phyloP scores from a whole-genome alignment of 2,888 invertebrate genomes.

The Nebria salina region DNA sequence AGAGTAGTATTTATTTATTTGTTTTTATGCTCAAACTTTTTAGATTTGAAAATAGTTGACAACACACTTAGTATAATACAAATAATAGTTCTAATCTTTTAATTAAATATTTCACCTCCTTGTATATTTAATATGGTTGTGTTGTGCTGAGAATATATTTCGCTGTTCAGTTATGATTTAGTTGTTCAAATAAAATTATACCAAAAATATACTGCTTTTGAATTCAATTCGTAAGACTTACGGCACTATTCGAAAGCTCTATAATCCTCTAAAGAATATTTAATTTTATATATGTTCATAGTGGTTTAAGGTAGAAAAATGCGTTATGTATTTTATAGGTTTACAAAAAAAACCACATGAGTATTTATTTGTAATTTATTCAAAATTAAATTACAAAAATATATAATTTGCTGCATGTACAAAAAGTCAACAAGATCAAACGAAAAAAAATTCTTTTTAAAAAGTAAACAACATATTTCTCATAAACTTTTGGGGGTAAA shows the following conservation, averaged over 20 bases:
- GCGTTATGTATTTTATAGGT: not conserved
- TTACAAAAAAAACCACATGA: not conserved
- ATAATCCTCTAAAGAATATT: not conserved
- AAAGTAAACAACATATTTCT: constrained; percentile 3
- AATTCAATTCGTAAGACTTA: not conserved
- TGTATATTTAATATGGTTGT: constrained; percentile 60
- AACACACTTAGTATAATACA: constrained; percentile 28
- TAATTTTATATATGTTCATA: not conserved
- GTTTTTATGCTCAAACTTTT: constrained; percentile 17
- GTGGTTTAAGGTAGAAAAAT: too few species aligned
- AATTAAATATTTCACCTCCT: constrained; percentile 57
- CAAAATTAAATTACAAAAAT: constrained; percentile 10
- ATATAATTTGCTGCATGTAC: not conserved
- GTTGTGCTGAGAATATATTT: constrained; percentile 56
- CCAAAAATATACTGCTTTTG: constrained; percentile 8
- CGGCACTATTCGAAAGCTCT: not conserved
- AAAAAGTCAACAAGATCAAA: constrained; percentile 6
- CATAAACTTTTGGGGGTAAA: not conserved
- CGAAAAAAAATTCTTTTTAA: not conserved
- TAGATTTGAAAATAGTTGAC: constrained; percentile 22
- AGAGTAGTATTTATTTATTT: constrained; percentile 32
- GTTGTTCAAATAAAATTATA: constrained; percentile 45
- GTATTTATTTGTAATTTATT: not conserved
- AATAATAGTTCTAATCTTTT: constrained; percentile 41
- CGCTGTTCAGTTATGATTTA: constrained; percentile 46